A percentile compares a stretch with the other conserved stretches of the same genome.
These are phyloP conservation scores for Drosophila macrospina DNA, from an alignment of 2,888 invertebrate species.

Conservation along the genomic window DNA sequence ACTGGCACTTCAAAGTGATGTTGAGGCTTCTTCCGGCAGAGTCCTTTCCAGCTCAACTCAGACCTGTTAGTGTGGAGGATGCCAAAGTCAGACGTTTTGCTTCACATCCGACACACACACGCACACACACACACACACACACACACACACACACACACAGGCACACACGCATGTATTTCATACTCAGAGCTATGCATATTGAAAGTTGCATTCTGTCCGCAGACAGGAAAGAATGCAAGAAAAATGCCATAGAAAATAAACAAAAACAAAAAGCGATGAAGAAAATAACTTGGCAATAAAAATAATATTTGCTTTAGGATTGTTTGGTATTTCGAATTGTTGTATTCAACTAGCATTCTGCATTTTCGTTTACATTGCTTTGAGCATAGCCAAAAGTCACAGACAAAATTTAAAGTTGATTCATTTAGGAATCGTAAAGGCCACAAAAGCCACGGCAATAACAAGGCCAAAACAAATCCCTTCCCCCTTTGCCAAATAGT, in stretches of 20 bases:
- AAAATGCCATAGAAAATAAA: constrained; percentile 11
- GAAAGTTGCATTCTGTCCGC: constrained; percentile 4
- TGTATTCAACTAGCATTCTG: not conserved
- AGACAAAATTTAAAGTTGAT: not conserved
- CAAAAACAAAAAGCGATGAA: constrained; percentile 8
- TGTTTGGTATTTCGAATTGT: constrained; percentile 13
- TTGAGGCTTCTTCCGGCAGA: constrained; percentile 1
- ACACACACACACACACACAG: not conserved
- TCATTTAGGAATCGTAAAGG: not conserved
- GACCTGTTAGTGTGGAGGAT: not conserved
- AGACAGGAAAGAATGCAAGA: constrained; percentile 6
- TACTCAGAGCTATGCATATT: constrained; percentile 10
- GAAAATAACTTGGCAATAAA: constrained; percentile 10
- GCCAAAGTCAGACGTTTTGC: constrained; percentile 8
- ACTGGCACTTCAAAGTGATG: constrained; percentile 5
- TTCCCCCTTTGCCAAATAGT: constrained; percentile 1
- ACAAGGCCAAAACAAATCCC: not conserved
- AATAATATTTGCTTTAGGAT: constrained; percentile 20
- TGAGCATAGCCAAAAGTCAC: constrained; percentile 8
- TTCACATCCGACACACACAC: constrained; percentile 2
- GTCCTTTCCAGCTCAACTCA: not conserved
- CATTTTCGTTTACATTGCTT: constrained; percentile 9
- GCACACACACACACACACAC: not conserved
- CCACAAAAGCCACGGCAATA: constrained; percentile 7
- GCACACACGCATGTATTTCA: not conserved